phyloP scores from a whole-genome alignment of 2,113 vertebrate species.

The Diadophis punctatus region DNA sequence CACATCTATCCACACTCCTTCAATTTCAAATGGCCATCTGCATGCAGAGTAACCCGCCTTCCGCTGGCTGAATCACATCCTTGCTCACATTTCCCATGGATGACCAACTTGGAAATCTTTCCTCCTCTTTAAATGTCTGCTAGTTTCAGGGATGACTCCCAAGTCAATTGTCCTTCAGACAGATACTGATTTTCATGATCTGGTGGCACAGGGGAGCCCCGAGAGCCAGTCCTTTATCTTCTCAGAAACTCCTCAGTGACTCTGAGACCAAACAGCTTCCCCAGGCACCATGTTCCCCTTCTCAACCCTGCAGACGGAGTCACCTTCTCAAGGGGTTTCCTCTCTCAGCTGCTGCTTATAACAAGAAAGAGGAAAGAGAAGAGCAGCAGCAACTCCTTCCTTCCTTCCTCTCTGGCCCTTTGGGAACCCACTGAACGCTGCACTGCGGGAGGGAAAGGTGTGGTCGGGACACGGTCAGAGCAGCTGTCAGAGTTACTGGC shows the following conservation, averaged over 20 bases:
- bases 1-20: neutral
- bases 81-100: neutral
- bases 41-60: neutral
- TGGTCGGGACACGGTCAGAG: too few relatives aligned
- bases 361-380: neutral
- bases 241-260: neutral
- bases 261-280: neutral
- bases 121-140: neutral
- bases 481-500: neutral
- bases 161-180: too few relatives aligned
- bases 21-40: neutral
- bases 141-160: neutral
- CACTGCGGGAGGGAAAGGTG: neutral
- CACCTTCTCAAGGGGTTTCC: neutral
- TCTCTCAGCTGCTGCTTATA: too few relatives aligned
- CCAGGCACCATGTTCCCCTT: neutral
- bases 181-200: too few relatives aligned
- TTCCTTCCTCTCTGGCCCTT: neutral
- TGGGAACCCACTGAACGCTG: neutral
- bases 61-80: neutral
- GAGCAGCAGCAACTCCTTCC: neutral
- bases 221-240: neutral
- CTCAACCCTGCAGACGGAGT: neutral
- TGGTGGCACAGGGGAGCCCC: neutral
- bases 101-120: neutral